Conservation (phyloP, 2,113 vertebrate species). For the Oxyruncus cristatus region DNA sequence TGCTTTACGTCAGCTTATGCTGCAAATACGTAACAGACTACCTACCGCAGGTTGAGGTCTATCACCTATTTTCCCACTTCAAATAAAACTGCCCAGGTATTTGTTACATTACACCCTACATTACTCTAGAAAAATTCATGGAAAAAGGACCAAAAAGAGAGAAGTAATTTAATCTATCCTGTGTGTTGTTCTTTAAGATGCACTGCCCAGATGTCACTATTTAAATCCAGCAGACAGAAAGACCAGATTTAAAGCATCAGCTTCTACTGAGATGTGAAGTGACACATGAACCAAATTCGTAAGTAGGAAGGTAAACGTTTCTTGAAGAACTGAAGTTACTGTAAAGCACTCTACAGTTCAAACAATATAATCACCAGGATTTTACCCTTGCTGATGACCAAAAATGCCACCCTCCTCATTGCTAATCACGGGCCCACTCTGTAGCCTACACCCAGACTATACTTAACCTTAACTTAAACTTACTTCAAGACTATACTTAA, state of each 20-base stretch:
- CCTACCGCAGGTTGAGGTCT: fast-evolving
- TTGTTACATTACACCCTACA: not conserved
- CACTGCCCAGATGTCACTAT: not conserved
- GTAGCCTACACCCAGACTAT: not conserved
- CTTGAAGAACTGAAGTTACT: not conserved
- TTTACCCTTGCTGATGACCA: not conserved
- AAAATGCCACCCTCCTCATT: not conserved
- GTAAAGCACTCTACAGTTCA: not conserved
- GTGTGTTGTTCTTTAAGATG: not conserved
- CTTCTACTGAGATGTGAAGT: not conserved
- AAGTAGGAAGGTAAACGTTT: not conserved
- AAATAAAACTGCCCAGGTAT: not conserved
- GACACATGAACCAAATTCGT: not conserved
- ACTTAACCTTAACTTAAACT: not conserved
- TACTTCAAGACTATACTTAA: not conserved
- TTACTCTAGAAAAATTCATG: not conserved
- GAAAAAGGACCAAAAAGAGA: not conserved
- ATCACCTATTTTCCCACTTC: not conserved
- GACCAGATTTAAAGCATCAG: not conserved
- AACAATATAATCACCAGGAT: not conserved
- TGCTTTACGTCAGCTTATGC: not conserved
- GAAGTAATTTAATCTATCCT: not conserved
- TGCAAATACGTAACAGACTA: not conserved
- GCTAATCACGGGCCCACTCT: not conserved
- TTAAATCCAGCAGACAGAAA: not conserved